Percentiles rank a stretch among this genome's conserved stretches.
phyloP scores from a whole-genome alignment of 2,888 invertebrate species.

The Ochropleura plecta region DNA sequence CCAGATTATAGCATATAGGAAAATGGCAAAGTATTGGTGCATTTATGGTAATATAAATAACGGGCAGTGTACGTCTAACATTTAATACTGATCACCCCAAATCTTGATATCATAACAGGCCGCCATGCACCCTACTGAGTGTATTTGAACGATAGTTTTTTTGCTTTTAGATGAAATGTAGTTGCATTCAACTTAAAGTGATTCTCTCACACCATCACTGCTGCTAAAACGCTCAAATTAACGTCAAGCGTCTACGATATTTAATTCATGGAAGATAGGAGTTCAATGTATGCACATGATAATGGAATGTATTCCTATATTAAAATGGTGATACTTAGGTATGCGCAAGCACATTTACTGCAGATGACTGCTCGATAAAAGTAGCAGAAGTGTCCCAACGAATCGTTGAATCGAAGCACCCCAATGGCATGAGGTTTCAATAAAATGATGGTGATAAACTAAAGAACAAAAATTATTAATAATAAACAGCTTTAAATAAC shows the following conservation, averaged over 20 bases:
- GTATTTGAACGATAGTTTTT: not conserved
- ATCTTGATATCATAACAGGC: not conserved
- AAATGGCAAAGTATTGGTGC: conserved; percentile 6
- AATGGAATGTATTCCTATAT: too few species aligned
- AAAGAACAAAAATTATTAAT: not conserved
- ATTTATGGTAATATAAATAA: not conserved
- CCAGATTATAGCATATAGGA: not conserved
- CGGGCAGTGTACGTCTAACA: too few species aligned
- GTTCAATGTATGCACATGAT: not conserved
- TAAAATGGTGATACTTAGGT: not conserved
- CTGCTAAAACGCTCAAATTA: not conserved
- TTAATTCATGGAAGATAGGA: not conserved
- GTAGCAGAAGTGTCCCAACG: not conserved
- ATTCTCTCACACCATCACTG: too few species aligned
- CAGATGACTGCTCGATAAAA: not conserved
- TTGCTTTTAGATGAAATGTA: not conserved
- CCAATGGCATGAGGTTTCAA: not conserved
- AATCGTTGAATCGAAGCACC: not conserved
- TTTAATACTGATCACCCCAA: not conserved
- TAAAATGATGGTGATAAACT: not conserved
- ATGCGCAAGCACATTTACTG: not conserved
- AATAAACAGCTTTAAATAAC: not conserved
- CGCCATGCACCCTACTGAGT: not conserved
- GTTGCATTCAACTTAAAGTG: not conserved
- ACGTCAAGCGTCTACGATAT: not conserved